These are phyloP conservation scores for Pionites leucogaster DNA, from an alignment of 2,113 vertebrate species.

Conservation along the genomic window DNA sequence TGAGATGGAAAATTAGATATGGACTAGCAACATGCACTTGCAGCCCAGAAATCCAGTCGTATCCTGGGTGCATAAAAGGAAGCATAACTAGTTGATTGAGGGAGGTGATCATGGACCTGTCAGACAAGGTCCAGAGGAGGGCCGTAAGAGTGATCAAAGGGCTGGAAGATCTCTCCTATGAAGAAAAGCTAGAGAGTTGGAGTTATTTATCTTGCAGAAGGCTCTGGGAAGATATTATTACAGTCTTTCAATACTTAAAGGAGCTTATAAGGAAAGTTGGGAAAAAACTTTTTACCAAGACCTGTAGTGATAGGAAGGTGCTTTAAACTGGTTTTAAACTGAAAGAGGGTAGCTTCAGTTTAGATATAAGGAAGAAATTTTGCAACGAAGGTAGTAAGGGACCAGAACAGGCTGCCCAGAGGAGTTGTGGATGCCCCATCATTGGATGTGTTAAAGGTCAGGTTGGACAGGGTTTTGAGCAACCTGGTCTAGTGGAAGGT, in stretches of 20 bases:
- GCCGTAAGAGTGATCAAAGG: background rate
- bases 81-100: fast-evolving
- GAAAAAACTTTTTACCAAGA: background rate
- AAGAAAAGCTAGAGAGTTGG: background rate
- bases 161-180: background rate
- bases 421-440: background rate
- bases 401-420: background rate
- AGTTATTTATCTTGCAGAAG: background rate
- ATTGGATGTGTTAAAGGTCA: background rate
- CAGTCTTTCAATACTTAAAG: background rate
- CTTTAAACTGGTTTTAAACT: background rate
- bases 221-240: background rate
- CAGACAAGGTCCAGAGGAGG: background rate
- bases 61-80: background rate
- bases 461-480: background rate
- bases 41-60: background rate
- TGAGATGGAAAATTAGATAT: background rate
- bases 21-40: background rate
- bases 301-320: background rate
- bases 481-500: background rate
- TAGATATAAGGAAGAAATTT: background rate
- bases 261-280: background rate
- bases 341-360: background rate
- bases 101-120: background rate
- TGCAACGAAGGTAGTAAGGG: background rate